phyloP scores from a whole-genome alignment of 2,113 vertebrate genomes.

The Oenanthe melanoleuca region DNA sequence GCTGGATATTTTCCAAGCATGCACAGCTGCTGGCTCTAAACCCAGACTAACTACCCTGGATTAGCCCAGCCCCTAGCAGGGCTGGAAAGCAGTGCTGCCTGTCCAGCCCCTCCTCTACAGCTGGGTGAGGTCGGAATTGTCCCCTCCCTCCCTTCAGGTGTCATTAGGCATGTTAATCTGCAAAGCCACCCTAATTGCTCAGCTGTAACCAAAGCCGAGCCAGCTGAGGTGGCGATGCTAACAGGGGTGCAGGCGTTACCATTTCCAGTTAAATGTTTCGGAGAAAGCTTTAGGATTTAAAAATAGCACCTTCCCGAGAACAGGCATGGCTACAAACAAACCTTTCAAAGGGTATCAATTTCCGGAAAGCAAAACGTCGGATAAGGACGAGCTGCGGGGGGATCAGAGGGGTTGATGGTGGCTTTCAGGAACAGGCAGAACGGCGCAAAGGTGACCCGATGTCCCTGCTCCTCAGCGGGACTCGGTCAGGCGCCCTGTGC shows the following conservation, averaged over 20 bases:
- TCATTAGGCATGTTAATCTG: neutral
- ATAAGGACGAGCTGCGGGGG: neutral
- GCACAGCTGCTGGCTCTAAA: neutral
- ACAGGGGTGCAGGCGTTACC: neutral
- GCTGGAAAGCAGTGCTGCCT: neutral
- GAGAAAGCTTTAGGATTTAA: neutral
- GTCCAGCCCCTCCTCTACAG: neutral
- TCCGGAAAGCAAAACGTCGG: neutral
- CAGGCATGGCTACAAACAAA: fast-evolving
- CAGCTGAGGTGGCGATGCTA: neutral
- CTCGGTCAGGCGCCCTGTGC: fast-evolving
- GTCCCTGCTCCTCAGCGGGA: fast-evolving
- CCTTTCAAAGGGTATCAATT: neutral
- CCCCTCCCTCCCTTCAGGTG: neutral
- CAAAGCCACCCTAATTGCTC: neutral
- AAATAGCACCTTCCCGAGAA: neutral
- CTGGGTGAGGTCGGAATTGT: neutral
- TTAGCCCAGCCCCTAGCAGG: neutral
- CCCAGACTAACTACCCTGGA: no score
- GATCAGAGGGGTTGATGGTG: neutral
- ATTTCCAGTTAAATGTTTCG: neutral
- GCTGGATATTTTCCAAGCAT: fast-evolving
- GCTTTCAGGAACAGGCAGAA: neutral
- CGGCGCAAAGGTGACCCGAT: fast-evolving
- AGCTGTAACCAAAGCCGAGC: neutral